These are phyloP conservation scores for Poecilia latipinna DNA, from an alignment of 2,113 vertebrate genomes.

Conservation along the genomic window DNA sequence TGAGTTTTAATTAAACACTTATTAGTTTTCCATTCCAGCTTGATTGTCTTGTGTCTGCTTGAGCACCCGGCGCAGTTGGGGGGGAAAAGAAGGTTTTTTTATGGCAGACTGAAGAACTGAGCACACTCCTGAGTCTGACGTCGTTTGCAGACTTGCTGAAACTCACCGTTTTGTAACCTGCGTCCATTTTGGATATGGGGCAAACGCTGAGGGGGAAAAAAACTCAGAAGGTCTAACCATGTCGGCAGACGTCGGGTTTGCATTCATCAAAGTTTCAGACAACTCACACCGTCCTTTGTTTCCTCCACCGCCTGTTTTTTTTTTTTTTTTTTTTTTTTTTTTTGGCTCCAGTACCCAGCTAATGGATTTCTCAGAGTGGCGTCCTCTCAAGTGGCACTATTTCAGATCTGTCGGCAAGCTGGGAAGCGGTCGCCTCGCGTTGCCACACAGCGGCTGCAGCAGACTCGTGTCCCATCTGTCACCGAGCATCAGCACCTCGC, in stretches of 20 bases:
- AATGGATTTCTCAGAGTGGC: slow-evolving; percentile 62
- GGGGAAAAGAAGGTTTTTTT: slow-evolving; percentile 36
- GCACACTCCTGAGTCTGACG: slow-evolving; percentile 30
- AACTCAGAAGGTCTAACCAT: slow-evolving; percentile 41
- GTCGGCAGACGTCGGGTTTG: slow-evolving; percentile 49
- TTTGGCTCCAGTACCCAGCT: slow-evolving; percentile 22
- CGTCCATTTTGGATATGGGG: slow-evolving; percentile 37
- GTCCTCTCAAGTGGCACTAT: slow-evolving; percentile 65
- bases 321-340: no score
- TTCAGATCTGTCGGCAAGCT: slow-evolving; percentile 63
- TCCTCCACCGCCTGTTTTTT: slow-evolving; percentile 24
- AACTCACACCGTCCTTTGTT: slow-evolving; percentile 22
- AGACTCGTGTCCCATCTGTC: slow-evolving; percentile 65
- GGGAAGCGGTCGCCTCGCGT: slow-evolving; percentile 45
- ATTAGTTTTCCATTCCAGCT: slow-evolving; percentile 66
- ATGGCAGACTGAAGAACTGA: slow-evolving; percentile 57
- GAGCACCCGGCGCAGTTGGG: slow-evolving; percentile 17
- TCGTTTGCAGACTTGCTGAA: slow-evolving; percentile 26
- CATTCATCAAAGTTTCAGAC: slow-evolving; percentile 42
- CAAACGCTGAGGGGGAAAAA: neutral
- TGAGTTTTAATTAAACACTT: slow-evolving; percentile 74
- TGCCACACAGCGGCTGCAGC: slow-evolving; percentile 42
- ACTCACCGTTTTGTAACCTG: slow-evolving; percentile 20
- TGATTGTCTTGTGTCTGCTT: slow-evolving; percentile 58
- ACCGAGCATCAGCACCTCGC: slow-evolving; percentile 37